Percentiles rank a stretch among this genome's conserved stretches.
Evolutionary conservation across 2,888 invertebrate genomes (phyloP).

Genomic region (Conus canariensis): DNA sequence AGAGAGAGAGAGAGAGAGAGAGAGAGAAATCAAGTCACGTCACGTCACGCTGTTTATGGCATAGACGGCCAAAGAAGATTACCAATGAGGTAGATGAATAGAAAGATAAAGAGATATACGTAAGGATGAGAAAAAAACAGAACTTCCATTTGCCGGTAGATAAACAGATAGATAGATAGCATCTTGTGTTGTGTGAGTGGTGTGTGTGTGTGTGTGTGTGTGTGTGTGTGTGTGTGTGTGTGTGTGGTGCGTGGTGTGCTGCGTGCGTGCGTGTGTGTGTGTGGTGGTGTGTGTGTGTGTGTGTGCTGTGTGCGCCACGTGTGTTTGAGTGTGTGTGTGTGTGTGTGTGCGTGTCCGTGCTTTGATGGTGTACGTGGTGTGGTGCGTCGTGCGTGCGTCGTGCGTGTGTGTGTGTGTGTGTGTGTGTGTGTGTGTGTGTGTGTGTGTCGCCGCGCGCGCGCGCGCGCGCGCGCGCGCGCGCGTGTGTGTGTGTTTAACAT

Average conservation of each 20-base stretch:
- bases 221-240: not conserved
- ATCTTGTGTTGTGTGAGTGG: not conserved
- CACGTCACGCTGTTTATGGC: no score
- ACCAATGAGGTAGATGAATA: not conserved
- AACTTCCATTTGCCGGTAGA: no score
- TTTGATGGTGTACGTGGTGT: not conserved
- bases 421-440: no score
- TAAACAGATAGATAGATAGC: not conserved
- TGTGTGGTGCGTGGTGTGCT: not conserved
- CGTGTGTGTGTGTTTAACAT: no score
- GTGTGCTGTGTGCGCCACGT: not conserved
- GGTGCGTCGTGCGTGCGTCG: not conserved
- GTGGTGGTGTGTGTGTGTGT: not conserved
- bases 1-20: not conserved
- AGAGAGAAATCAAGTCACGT: not conserved
- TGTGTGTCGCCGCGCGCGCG: no score
- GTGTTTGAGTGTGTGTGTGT: not conserved
- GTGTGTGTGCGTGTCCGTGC: not conserved
- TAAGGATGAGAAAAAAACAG: no score
- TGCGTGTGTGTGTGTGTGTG: no score
- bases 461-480: no score
- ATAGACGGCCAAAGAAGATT: not conserved
- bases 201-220: not conserved
- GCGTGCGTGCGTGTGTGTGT: not conserved
- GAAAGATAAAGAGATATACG: not conserved